A percentile compares a stretch with the other conserved stretches of the same genome.
Conservation (phyloP, 30 jellyfish, hydroid and myxozoan genomes). For the Sanderia malayensis region DNA sequence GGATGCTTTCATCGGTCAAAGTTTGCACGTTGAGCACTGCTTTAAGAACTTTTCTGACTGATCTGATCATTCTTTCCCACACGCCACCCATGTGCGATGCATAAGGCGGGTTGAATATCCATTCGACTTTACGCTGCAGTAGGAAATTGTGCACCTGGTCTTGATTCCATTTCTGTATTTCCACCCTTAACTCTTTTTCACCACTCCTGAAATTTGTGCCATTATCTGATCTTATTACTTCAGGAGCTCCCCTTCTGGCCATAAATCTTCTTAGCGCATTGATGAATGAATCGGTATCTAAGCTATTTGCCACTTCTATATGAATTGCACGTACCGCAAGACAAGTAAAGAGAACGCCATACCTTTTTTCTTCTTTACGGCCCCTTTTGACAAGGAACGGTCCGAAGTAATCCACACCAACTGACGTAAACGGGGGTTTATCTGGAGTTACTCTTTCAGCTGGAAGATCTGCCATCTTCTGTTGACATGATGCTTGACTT, state of each 20-base stretch:
- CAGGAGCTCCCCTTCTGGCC: slow-evolving; percentile 5
- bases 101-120: slow-evolving; percentile 35
- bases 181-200: slow-evolving; percentile 10
- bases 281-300: slow-evolving; percentile 19
- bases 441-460: not conserved
- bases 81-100: slow-evolving; percentile 43
- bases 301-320: not conserved
- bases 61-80: slow-evolving; percentile 33
- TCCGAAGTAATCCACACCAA: not conserved
- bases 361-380: not conserved
- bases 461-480: slow-evolving; percentile 14
- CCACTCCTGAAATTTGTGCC: slow-evolving; percentile 15
- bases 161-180: slow-evolving; percentile 20
- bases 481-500: not conserved
- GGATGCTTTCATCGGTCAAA: slow-evolving; percentile 19
- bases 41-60: slow-evolving; percentile 12
- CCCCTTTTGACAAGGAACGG: slow-evolving; percentile 5
- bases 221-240: slow-evolving; percentile 1
- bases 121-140: slow-evolving; percentile 17
- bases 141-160: not conserved
- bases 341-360: slow-evolving; percentile 26
- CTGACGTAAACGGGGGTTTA: not conserved
- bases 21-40: slow-evolving; percentile 14
- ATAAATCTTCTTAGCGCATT: slow-evolving; percentile 12
- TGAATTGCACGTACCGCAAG: slow-evolving; percentile 22